Percentiles rank a stretch among this genome's conserved stretches.
phyloP scores from a whole-genome alignment of 2,797 vertebrate species.

The Pygocentrus nattereri region DNA sequence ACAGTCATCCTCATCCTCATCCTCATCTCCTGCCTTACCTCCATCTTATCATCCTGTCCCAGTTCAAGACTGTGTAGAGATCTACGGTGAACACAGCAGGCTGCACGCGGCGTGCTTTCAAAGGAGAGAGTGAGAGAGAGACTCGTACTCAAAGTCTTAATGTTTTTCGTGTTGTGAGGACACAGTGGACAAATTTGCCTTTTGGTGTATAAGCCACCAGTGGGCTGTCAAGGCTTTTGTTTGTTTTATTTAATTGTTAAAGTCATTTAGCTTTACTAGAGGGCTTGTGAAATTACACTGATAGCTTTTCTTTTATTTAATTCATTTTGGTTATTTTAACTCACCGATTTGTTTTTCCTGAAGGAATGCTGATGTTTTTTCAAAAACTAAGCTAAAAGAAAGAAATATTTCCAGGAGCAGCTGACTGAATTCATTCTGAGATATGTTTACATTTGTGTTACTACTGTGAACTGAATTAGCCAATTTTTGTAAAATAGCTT shows the following conservation, averaged over 20 bases:
- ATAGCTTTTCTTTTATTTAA: neutral
- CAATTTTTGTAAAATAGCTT: neutral
- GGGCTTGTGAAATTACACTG: neutral
- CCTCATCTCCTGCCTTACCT: constrained; percentile 50
- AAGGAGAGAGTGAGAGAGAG: constrained; percentile 33
- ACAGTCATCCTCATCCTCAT: constrained; percentile 40
- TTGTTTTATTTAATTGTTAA: neutral
- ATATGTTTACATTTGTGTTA: constrained; percentile 26
- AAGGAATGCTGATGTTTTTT: neutral
- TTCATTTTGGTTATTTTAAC: neutral
- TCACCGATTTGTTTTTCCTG: constrained; percentile 5
- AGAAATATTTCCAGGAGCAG: constrained; percentile 33
- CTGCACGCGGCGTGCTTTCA: constrained; percentile 29
- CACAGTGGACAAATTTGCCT: neutral
- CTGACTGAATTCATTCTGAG: neutral
- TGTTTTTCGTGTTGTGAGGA: neutral
- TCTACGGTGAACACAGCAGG: constrained; percentile 55
- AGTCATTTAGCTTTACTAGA: neutral
- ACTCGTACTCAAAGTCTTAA: constrained; percentile 18
- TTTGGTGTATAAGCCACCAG: neutral
- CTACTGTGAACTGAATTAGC: neutral
- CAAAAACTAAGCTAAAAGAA: constrained; percentile 13
- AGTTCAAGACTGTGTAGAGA: constrained; percentile 63
- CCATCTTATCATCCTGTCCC: constrained; percentile 56
- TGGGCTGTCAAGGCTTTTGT: neutral